Percentiles rank a stretch among this genome's conserved stretches.
phyloP scores from a whole-genome alignment of 2,888 invertebrate genomes.

The Tipula vernalis region DNA sequence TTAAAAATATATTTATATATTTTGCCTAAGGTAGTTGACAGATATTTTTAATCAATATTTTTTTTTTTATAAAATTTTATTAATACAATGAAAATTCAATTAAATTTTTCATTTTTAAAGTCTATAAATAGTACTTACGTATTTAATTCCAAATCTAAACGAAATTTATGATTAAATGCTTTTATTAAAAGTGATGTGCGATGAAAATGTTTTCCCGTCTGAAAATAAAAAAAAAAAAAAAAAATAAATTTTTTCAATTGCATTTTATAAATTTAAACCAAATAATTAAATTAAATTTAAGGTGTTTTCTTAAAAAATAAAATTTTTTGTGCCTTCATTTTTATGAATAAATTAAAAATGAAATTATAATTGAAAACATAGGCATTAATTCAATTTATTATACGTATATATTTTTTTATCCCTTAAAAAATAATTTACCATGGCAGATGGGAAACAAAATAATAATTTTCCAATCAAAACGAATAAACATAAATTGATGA shows the following conservation, averaged over 20 bases:
- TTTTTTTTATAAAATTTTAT: neutral
- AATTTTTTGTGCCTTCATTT: neutral
- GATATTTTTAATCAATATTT: neutral
- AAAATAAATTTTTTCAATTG: slow-evolving; percentile 9
- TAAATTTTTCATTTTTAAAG: neutral
- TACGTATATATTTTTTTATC: neutral
- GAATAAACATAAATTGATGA: neutral
- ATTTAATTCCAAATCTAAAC: slow-evolving; percentile 90
- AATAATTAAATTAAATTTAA: neutral
- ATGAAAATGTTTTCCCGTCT: slow-evolving; percentile 89
- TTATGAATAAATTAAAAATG: neutral
- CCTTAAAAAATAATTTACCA: neutral
- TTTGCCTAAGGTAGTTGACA: neutral
- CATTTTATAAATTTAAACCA: neutral
- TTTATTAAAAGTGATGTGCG: slow-evolving; percentile 91
- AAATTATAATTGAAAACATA: neutral
- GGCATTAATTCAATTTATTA: neutral
- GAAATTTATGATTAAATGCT: slow-evolving; percentile 93
- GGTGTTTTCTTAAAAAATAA: neutral
- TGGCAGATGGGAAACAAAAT: neutral
- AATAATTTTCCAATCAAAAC: neutral
- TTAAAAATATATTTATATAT: neutral
- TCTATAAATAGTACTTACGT: slow-evolving; percentile 54
- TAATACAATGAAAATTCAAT: neutral
- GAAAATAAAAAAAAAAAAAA: slow-evolving; percentile 22